Evolutionary conservation across 1,140 invertebrate species (phyloP), one percentile per base, ranked within the genome.

Genomic region (Micrasema minimum): DNA sequence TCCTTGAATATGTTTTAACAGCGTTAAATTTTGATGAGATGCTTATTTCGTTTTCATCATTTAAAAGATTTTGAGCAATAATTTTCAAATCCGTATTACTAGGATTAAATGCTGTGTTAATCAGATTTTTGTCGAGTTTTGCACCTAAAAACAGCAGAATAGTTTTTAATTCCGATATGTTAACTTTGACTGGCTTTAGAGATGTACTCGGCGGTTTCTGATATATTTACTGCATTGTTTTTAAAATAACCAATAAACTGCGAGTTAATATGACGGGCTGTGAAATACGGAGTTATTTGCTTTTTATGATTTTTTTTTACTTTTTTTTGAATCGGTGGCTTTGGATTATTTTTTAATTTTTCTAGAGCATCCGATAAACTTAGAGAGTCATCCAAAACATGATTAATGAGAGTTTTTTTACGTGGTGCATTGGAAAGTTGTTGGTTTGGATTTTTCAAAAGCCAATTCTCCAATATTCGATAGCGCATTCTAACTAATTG

Each of bases 1-100:
- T 74, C 48, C 72, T 71, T 7, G 72, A 74, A 64, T 74, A 74
- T 18, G 72, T 74, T 74, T 43, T 66, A 16, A 74, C 43, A 22
- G 38, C 50, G 1, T 51, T 38, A 10, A 37, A 43, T 69, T 69
- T 65, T n/a, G 20, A 43, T 1, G 59, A 6, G 53, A 23, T 31
- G 23, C 23, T 31, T 23, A 16, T 18, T 53, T 51, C n/a, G 18
- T 65, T 66, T 70, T 66, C 31, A 53, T 7, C 23, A 53, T 38
- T 38, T 10, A 67, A 26, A 22, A 67, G 38, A 22, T 12, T 26
- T 22, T 67, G 14, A 22, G 50, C 48, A n/a, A 67, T 26, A 41
- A 22, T 55, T 22, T 67, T 67, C 10, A 53, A 26, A 9, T 41
- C 18, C 1, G 50, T 12, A 23, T 67, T 2, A 3, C 55, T 12